phyloP scores from a whole-genome alignment of 2,113 vertebrate genomes.

The Catharus minimus region DNA sequence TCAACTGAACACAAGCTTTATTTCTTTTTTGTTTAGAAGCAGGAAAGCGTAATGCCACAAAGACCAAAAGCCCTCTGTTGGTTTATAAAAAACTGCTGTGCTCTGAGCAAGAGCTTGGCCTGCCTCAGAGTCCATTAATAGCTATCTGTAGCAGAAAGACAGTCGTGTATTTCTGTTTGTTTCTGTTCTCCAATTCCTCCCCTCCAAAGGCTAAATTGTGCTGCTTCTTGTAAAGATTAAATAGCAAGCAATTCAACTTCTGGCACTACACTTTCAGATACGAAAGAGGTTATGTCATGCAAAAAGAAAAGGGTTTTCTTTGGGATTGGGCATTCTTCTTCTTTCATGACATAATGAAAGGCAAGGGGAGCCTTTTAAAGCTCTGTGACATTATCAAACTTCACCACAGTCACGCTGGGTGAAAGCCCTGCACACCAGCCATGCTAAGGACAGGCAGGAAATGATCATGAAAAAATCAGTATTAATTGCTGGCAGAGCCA shows the following conservation, averaged over 20 bases:
- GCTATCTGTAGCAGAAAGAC: constrained; percentile 50
- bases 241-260: constrained; percentile 48
- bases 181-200: constrained; percentile 54
- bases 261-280: constrained; percentile 19
- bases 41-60: constrained; percentile 40
- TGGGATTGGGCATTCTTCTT: constrained; percentile 7
- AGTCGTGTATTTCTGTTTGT: constrained; percentile 54
- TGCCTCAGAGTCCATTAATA: constrained; percentile 20
- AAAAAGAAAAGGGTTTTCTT: constrained; percentile 43
- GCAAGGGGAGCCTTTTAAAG: neutral
- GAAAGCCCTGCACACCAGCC: neutral
- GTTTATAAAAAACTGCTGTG: constrained; percentile 44
- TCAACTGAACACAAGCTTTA: constrained; percentile 45
- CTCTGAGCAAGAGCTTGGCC: constrained; percentile 44
- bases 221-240: constrained; percentile 53
- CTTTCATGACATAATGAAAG: constrained; percentile 19
- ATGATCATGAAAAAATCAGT: neutral
- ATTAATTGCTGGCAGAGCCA: neutral
- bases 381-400: neutral
- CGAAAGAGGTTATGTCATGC: constrained; percentile 40
- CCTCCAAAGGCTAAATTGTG: constrained; percentile 60
- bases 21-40: constrained; percentile 42
- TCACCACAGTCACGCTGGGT: neutral
- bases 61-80: constrained; percentile 62
- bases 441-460: neutral